A percentile compares a stretch with the other conserved stretches of the same genome.
phyloP scores from a whole-genome alignment of 2,113 vertebrate genomes.

The Heterotis niloticus region DNA sequence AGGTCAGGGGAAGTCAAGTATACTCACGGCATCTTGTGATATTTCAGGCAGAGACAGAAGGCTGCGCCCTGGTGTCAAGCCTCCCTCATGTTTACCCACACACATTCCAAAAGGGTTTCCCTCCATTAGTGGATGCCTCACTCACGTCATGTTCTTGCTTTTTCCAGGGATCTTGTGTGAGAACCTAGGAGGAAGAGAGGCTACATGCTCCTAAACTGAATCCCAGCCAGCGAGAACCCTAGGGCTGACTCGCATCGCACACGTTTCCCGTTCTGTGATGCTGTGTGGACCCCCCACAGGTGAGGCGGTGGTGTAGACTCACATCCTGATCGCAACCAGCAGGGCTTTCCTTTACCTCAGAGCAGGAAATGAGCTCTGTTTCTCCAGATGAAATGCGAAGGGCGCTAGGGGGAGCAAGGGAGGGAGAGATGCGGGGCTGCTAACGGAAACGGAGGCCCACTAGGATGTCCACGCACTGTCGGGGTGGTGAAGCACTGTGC shows the following conservation, averaged over 20 bases:
- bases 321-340: not conserved
- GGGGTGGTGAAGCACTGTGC: not conserved
- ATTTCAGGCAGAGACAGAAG: slow-evolving; percentile 23
- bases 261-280: not conserved
- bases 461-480: not conserved
- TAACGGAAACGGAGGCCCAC: not conserved
- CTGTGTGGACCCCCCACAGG: not conserved
- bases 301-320: not conserved
- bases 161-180: not conserved
- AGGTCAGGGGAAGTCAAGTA: slow-evolving; percentile 48
- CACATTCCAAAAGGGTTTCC: not conserved
- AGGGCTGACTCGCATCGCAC: not conserved
- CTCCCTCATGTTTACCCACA: not conserved
- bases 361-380: not conserved
- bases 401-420: not conserved
- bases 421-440: not conserved
- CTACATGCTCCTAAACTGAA: slow-evolving; percentile 17
- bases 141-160: slow-evolving; percentile 5
- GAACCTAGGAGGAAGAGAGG: not conserved
- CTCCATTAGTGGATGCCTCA: not conserved
- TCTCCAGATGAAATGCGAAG: not conserved
- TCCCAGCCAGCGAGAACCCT: not conserved
- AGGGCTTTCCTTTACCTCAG: not conserved
- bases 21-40: slow-evolving; percentile 32
- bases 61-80: not conserved